A percentile compares a stretch with the other conserved stretches of the same genome.
These are phyloP conservation scores for Eudasyphora cyanicolor DNA, from an alignment of 2,888 invertebrate genomes.

Conservation along the genomic window DNA sequence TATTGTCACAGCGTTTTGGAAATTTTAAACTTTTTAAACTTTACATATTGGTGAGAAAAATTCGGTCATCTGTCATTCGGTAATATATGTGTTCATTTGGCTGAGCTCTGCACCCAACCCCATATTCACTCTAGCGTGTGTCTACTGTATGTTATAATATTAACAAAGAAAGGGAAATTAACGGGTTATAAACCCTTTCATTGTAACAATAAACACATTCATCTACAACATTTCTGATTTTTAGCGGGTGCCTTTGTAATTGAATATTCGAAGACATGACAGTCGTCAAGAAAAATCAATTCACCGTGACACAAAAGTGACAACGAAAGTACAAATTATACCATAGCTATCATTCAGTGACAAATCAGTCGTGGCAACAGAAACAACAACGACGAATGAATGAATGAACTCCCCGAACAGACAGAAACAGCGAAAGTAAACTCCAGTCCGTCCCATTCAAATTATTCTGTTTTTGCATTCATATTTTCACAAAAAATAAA, in stretches of 20 bases:
- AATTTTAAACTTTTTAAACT: too few relatives aligned
- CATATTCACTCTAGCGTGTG: too few relatives aligned
- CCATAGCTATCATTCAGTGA: not conserved
- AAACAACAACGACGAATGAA: not conserved
- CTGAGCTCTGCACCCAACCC: too few relatives aligned
- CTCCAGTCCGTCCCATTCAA: not conserved
- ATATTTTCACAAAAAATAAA: conserved; percentile 3
- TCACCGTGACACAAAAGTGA: conserved; percentile 1
- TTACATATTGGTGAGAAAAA: too few relatives aligned
- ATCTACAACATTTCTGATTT: too few relatives aligned
- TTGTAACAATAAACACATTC: too few relatives aligned
- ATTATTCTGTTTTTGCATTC: not conserved
- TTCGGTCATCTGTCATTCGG: too few relatives aligned
- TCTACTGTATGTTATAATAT: too few relatives aligned
- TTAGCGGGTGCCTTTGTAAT: not conserved
- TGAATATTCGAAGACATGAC: not conserved
- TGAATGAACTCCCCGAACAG: not conserved
- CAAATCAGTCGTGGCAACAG: conserved; percentile 13
- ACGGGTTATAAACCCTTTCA: too few relatives aligned
- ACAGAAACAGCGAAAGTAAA: conserved; percentile 6
- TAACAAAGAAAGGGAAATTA: too few relatives aligned
- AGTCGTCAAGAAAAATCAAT: not conserved
- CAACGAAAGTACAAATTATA: not conserved
- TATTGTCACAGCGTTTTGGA: too few relatives aligned
- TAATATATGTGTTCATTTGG: too few relatives aligned